Conservation (phyloP, 2,888 invertebrate species). For the Parthenolecanium corni region DNA sequence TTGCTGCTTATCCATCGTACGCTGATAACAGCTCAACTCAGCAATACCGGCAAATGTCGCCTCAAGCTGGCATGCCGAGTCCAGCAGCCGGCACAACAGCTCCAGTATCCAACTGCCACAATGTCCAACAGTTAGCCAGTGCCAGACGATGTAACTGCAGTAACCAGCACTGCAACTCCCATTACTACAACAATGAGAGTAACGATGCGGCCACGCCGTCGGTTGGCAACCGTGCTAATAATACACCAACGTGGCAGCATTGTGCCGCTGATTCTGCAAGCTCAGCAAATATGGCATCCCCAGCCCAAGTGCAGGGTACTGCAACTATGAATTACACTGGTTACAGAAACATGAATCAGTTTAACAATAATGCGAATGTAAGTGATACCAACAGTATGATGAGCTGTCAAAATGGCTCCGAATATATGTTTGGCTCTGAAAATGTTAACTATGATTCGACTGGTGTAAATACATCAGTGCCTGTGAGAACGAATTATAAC, state of each 20-base stretch:
- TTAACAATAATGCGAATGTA: not conserved
- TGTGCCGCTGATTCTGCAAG: not conserved
- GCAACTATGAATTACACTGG: not conserved
- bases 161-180: conserved; percentile 35
- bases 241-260: conserved; percentile 1
- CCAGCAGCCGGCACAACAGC: conserved; percentile 35
- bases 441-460: not conserved
- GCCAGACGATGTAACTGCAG: conserved; percentile 35
- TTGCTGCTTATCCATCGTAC: not conserved
- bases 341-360: not conserved
- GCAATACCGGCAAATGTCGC: conserved; percentile 24
- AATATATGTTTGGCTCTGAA: conserved; percentile 1
- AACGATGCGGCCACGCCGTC: not conserved
- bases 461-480: conserved; percentile 20
- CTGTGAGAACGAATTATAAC: conserved; percentile 39
- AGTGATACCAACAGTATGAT: conserved; percentile 1
- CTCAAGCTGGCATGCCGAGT: conserved; percentile 30
- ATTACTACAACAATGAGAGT: conserved; percentile 25
- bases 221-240: not conserved
- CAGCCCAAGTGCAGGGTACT: not conserved
- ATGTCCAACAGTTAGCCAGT: conserved; percentile 29
- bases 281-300: not conserved
- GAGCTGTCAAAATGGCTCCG: conserved; percentile 1
- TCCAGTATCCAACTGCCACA: conserved; percentile 31
- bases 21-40: conserved; percentile 11